These are phyloP conservation scores for Tryphoninae sp. DNA, from an alignment of 2,888 invertebrate species.

Conservation along the genomic window DNA sequence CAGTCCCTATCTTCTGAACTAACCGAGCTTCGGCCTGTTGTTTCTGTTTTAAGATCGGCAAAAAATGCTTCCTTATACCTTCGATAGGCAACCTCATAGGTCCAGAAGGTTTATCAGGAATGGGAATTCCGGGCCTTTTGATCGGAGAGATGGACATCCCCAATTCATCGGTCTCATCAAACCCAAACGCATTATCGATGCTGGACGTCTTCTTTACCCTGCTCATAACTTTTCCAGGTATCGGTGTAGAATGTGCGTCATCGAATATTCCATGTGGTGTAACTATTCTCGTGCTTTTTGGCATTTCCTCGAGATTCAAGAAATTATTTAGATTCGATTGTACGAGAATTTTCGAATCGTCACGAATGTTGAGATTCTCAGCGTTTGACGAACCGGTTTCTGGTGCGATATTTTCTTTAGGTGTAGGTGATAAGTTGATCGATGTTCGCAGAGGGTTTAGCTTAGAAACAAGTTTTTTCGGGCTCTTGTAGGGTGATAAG, in stretches of 20 bases:
- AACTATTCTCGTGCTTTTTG: conserved; percentile 69
- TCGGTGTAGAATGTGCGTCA: conserved; percentile 68
- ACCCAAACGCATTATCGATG: conserved; percentile 74
- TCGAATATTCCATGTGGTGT: conserved; percentile 74
- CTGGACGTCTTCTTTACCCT: conserved; percentile 49
- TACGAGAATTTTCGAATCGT: conserved; percentile 61
- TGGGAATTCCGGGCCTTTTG: neutral
- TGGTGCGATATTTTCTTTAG: conserved; percentile 42
- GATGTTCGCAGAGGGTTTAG: conserved; percentile 36
- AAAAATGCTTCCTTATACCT: conserved; percentile 66
- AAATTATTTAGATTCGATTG: conserved; percentile 75
- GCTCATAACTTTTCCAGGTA: conserved; percentile 60
- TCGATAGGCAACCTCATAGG: conserved; percentile 65
- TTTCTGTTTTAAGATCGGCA: conserved; percentile 22
- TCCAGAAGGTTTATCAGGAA: neutral
- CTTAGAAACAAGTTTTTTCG: conserved; percentile 26
- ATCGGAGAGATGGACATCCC: conserved; percentile 44
- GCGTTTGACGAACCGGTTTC: conserved; percentile 69
- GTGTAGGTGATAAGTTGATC: neutral
- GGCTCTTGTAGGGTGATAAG: conserved; percentile 9
- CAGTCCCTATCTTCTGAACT: conserved; percentile 26
- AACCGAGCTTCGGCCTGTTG: conserved; percentile 10
- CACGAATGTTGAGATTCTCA: conserved; percentile 36
- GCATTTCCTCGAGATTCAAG: conserved; percentile 73
- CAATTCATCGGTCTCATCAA: conserved; percentile 66